phyloP scores from a whole-genome alignment of 2,797 vertebrate genomes.

The Macropus fuliginosus region DNA sequence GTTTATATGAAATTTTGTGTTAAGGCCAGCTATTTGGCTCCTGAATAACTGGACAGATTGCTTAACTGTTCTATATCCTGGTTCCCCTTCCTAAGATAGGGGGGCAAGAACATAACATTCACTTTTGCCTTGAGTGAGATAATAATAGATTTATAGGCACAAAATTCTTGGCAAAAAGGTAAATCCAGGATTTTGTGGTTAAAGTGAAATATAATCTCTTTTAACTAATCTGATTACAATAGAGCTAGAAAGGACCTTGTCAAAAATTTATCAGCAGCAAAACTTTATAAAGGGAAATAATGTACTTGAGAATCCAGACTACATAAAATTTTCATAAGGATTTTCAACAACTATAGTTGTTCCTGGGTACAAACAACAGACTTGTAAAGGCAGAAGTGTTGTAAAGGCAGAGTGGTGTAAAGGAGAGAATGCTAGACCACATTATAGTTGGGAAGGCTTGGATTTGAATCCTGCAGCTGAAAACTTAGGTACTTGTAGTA shows the following conservation, averaged over 20 bases:
- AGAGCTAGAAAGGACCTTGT: not conserved
- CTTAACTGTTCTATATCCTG: not conserved
- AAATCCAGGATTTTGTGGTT: not conserved
- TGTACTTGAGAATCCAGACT: not conserved
- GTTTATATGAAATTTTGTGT: not conserved
- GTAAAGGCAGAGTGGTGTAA: not conserved
- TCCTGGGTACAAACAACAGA: not conserved
- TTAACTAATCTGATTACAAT: not conserved
- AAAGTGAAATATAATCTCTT: not conserved
- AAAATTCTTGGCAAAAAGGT: conserved; percentile 20
- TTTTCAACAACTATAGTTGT: not conserved
- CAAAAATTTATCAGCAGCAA: not conserved
- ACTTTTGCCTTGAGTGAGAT: not conserved
- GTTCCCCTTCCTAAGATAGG: not conserved
- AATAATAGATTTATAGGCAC: not conserved
- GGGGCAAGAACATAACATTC: not conserved
- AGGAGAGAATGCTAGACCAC: not conserved
- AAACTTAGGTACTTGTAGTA: not conserved
- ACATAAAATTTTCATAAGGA: not conserved
- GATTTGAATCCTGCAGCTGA: not conserved
- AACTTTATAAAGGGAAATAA: not conserved
- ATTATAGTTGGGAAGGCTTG: not conserved
- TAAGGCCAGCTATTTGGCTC: not conserved
- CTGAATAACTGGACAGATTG: not conserved
- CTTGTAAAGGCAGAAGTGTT: not conserved